Percentiles rank a stretch among this genome's conserved stretches.
Conservation (phyloP, 2,113 vertebrate genomes). For the Vanacampus margaritifer region DNA sequence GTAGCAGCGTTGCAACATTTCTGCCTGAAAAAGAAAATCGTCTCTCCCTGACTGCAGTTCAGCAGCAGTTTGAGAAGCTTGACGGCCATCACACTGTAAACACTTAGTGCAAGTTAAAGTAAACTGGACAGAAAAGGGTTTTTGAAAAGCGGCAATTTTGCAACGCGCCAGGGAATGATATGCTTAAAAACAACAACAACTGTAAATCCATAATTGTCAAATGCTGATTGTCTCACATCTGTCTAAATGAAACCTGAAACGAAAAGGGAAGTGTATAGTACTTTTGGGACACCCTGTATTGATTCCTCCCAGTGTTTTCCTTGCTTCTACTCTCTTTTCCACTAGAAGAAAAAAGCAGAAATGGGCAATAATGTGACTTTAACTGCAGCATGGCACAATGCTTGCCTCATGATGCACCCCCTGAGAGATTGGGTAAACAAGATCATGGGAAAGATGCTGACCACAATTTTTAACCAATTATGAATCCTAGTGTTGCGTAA, state of each 20-base stretch:
- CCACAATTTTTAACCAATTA: slow-evolving; percentile 9
- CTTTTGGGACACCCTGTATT: background rate
- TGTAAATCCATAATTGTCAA: background rate
- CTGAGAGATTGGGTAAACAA: slow-evolving; percentile 1
- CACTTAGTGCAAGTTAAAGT: too few species aligned
- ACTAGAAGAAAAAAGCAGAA: slow-evolving; percentile 18
- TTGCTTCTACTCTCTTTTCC: slow-evolving; percentile 2
- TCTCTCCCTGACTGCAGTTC: too few species aligned
- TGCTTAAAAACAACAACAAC: background rate
- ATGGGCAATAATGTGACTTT: slow-evolving; percentile 5
- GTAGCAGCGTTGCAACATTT: too few species aligned
- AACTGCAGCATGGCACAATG: slow-evolving; percentile 11
- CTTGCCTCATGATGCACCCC: slow-evolving; percentile 21
- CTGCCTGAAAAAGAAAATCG: too few species aligned
- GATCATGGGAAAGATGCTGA: slow-evolving; percentile 18
- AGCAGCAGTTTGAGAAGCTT: too few species aligned
- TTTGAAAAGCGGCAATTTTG: background rate
- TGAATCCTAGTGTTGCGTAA: slow-evolving; percentile 42
- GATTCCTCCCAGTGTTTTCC: slow-evolving; percentile 6
- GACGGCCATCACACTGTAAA: too few species aligned
- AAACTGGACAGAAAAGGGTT: background rate
- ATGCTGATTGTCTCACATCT: background rate
- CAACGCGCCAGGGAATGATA: background rate
- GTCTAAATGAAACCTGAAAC: background rate
- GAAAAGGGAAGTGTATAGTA: background rate